These are phyloP conservation scores for Leuctra nigra DNA, from an alignment of 2,888 invertebrate genomes.

Conservation along the genomic window DNA sequence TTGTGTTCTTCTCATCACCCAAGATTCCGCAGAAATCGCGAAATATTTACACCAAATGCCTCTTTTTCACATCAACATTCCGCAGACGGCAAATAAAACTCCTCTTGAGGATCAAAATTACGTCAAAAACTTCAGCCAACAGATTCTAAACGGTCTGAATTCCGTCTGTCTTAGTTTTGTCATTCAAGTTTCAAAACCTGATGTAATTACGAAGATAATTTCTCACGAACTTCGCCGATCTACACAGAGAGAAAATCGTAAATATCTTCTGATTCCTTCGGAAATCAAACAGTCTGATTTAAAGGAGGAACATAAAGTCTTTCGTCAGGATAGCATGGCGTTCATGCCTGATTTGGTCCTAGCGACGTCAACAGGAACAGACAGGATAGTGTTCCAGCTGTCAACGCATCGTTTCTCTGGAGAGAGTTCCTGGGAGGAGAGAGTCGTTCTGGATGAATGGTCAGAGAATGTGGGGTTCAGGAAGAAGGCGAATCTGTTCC, in stretches of 20 bases:
- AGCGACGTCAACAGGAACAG: neutral
- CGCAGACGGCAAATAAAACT: too few species aligned
- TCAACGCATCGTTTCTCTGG: conserved; percentile 45
- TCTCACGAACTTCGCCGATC: conserved; percentile 41
- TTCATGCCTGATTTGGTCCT: conserved; percentile 20
- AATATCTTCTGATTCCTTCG: conserved; percentile 42
- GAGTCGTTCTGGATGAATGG: conserved; percentile 42
- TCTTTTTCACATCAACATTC: conserved; percentile 17
- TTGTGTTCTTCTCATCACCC: too few species aligned
- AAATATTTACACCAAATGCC: too few species aligned
- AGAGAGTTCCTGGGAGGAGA: conserved; percentile 34
- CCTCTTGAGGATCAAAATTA: too few species aligned
- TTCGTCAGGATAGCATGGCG: conserved; percentile 21
- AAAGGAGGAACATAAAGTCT: conserved; percentile 35
- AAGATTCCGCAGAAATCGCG: too few species aligned
- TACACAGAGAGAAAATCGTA: conserved; percentile 43
- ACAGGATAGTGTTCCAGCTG: conserved; percentile 38
- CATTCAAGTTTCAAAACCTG: conserved; percentile 40
- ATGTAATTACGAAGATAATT: conserved; percentile 40
- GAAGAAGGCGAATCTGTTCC: conserved; percentile 41
- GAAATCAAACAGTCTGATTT: conserved; percentile 37
- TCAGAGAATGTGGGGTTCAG: conserved; percentile 39
- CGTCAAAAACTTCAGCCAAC: too few species aligned
- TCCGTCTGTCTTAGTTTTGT: conserved; percentile 47
- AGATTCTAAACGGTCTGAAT: conserved; percentile 36